Base-by-base conservation (phyloP, 2,113 vertebrate species). In the Mormyrus lacerda region DNA sequence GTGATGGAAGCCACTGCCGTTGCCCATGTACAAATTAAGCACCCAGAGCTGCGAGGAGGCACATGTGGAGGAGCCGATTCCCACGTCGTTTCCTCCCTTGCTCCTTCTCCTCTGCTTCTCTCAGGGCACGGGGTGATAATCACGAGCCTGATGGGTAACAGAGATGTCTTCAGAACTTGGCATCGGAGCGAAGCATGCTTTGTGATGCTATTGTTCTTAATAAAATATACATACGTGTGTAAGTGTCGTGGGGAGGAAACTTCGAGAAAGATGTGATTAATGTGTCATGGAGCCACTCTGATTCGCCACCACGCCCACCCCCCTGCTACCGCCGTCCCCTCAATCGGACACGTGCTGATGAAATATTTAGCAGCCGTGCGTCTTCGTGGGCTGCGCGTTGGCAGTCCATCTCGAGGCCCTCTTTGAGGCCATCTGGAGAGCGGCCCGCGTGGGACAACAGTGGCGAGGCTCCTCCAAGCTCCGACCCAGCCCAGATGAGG, bases 1-100 rank as follows among this genome's bases (percentile, higher is more conserved):
- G 96, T 97, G 97, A 97, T 96, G 96, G 97, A 97, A 97, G 97
- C 97, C 96, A 96, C 96, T 96, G 97, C 96, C 96, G 96, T 96
- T 96, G 96, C 97, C 97, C 97, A 96, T 97, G 96, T 97, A 97
- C 97, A 97, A 97, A 97, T 97, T 97, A 97, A 97, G 96, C 96
- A 95, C 95, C 96, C 96, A 97, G 97, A 96, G 97, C 96, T 97
- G 97, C 95, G 96, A 97, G 35, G 97, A 96, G 90, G 55, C 10
- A 65, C 31, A 35, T 89, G 82, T 1, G 82, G 82, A n/a, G 39
- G 90, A 82, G 88, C 86, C n/a, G 9, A 39, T 9, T 69, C 45
- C 61, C 61, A 0, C 9, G 10, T 31, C n/a, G 2, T 15, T 27
- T 35, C 79, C 79, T 61, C 73, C 76, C 53, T 39, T n/a, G 61